Percentiles rank a stretch among this genome's conserved stretches.
These are phyloP conservation scores for Thamnophis sirtalis DNA, from an alignment of 2,113 vertebrate genomes.

Conservation along the genomic window DNA sequence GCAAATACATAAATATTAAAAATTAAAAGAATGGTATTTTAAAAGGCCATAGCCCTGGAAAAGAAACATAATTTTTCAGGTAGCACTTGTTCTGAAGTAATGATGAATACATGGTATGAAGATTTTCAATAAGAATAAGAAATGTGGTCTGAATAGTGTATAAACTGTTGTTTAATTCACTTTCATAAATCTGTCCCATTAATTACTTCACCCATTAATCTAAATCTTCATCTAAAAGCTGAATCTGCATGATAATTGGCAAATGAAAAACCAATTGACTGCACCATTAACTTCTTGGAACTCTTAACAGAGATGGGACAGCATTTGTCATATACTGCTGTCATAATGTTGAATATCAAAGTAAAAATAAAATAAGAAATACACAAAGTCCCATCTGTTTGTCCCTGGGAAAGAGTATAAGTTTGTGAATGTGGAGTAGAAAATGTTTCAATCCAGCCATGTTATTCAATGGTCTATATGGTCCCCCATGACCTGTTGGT, in stretches of 20 bases:
- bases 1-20: neutral
- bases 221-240: conserved; percentile 31
- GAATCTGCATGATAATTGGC: conserved; percentile 42
- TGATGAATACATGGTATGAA: conserved; percentile 24
- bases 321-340: neutral
- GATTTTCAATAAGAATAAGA: conserved; percentile 34
- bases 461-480: neutral
- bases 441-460: neutral
- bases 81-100: neutral
- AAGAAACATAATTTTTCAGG: neutral
- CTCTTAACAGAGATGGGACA: neutral
- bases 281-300: conserved; percentile 10
- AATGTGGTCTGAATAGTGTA: neutral
- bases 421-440: neutral
- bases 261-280: conserved; percentile 27
- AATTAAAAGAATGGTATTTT: neutral
- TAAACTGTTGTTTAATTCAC: conserved; percentile 12
- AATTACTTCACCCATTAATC: neutral
- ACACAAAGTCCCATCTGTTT: neutral
- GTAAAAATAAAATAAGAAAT: neutral
- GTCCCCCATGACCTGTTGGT: neutral
- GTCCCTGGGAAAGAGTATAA: neutral
- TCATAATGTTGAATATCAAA: neutral
- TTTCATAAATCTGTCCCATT: conserved; percentile 21
- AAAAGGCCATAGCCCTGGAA: neutral